A percentile compares a stretch with the other conserved stretches of the same genome.
Conservation (phyloP, 1,140 invertebrate genomes). For the Meloidogyne hapla region DNA sequence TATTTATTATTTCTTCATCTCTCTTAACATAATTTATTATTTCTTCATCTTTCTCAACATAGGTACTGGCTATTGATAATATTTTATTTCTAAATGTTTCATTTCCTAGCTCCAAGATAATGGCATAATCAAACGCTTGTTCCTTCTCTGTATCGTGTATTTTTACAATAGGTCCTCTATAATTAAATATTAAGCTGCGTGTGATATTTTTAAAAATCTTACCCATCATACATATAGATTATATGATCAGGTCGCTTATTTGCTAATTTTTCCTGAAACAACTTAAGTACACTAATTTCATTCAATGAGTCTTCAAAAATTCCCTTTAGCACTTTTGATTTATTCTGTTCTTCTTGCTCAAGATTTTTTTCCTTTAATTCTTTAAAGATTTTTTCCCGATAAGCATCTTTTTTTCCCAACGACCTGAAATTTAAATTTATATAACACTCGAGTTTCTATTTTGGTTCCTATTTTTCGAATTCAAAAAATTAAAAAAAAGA, state of each 20-base stretch:
- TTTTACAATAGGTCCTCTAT: neutral
- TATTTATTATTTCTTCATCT: neutral
- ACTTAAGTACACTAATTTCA: neutral
- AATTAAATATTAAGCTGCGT: neutral
- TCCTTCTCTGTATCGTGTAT: neutral
- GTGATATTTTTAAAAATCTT: neutral
- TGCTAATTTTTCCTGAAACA: neutral
- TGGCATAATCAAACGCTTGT: neutral
- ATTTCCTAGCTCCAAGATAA: neutral
- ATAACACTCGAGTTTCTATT: neutral
- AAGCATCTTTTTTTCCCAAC: no score
- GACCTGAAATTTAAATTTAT: neutral
- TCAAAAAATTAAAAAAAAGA: no score
- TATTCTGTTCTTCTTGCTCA: neutral
- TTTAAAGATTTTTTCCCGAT: neutral
- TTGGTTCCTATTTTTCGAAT: no score
- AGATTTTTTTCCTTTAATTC: neutral
- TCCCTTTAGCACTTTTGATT: neutral
- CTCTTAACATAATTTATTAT: neutral
- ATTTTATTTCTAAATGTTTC: neutral
- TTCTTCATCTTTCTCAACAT: no score
- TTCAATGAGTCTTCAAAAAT: neutral
- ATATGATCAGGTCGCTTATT: neutral
- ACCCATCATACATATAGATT: neutral
- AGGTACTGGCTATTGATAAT: neutral